These are phyloP conservation scores for Spodoptera littoralis DNA, from an alignment of 2,888 invertebrate species.

Conservation along the genomic window DNA sequence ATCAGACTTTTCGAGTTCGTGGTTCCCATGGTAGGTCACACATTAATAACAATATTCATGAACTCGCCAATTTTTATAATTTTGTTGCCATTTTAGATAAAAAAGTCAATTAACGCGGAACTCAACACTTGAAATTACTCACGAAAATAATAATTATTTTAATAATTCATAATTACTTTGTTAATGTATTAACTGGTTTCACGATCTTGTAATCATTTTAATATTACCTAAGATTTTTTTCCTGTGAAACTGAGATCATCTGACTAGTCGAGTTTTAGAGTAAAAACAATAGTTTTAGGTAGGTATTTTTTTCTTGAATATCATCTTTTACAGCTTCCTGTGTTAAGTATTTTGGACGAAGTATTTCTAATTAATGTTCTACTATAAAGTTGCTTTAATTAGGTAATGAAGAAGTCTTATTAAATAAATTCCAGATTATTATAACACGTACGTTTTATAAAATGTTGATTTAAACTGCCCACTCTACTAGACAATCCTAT, in stretches of 20 bases:
- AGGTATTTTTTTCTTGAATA: slow-evolving; percentile 11
- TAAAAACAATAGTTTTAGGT: slow-evolving; percentile 33
- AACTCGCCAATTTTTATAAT: not conserved
- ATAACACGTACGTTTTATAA: too few species aligned
- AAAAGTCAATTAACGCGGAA: slow-evolving; percentile 44
- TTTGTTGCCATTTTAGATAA: slow-evolving; percentile 13
- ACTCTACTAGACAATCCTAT: too few species aligned
- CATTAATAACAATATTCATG: not conserved
- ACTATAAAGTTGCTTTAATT: too few species aligned
- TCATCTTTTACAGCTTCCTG: slow-evolving; percentile 19
- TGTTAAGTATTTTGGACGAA: not conserved
- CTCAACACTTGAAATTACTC: slow-evolving; percentile 26
- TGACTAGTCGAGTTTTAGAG: slow-evolving; percentile 4
- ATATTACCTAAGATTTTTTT: slow-evolving; percentile 20
- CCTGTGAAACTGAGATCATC: slow-evolving; percentile 46
- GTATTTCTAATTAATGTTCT: too few species aligned
- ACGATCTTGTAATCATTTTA: slow-evolving; percentile 39
- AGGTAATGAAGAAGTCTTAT: too few species aligned
- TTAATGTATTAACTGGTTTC: slow-evolving; percentile 37
- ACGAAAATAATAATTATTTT: slow-evolving; percentile 33
- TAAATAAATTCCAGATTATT: too few species aligned
- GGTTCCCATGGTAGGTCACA: too few species aligned
- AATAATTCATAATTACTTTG: slow-evolving; percentile 37
- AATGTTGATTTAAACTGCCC: too few species aligned
- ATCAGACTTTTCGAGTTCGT: too few species aligned